phyloP scores from a whole-genome alignment of 2,888 invertebrate species.

The Tuta absoluta region DNA sequence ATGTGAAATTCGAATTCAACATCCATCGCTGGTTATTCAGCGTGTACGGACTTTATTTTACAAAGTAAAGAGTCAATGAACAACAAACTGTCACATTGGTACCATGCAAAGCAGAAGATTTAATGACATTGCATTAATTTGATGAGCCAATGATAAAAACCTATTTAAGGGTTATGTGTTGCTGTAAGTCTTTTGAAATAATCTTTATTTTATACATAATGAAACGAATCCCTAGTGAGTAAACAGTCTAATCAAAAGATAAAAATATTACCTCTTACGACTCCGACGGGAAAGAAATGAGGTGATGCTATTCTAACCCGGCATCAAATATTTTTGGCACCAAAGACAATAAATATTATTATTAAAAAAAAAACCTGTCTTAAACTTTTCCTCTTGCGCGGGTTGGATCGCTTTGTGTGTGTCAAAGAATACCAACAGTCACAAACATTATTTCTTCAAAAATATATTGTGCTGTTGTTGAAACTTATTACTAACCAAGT shows the following conservation, averaged over 20 bases:
- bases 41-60: not conserved
- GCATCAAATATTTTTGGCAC: too few species aligned
- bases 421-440: too few species aligned
- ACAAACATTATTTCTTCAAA: not conserved
- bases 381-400: too few species aligned
- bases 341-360: too few species aligned
- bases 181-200: not conserved
- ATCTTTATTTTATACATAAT: not conserved
- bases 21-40: not conserved
- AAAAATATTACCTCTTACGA: too few species aligned
- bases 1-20: not conserved
- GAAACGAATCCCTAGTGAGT: not conserved
- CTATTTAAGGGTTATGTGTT: not conserved
- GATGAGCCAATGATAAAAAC: not conserved
- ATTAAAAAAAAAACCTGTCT: too few species aligned
- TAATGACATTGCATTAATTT: conserved; percentile 3
- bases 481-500: not conserved
- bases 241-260: not conserved
- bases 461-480: not conserved
- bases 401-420: too few species aligned
- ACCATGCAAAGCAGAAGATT: not conserved
- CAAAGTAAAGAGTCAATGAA: not conserved
- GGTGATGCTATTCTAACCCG: too few species aligned
- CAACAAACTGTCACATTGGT: not conserved
- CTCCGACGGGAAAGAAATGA: too few species aligned